Evolutionary conservation across 2,797 vertebrate species (phyloP).

Genomic region (Tympanoctomys barrerae): DNA sequence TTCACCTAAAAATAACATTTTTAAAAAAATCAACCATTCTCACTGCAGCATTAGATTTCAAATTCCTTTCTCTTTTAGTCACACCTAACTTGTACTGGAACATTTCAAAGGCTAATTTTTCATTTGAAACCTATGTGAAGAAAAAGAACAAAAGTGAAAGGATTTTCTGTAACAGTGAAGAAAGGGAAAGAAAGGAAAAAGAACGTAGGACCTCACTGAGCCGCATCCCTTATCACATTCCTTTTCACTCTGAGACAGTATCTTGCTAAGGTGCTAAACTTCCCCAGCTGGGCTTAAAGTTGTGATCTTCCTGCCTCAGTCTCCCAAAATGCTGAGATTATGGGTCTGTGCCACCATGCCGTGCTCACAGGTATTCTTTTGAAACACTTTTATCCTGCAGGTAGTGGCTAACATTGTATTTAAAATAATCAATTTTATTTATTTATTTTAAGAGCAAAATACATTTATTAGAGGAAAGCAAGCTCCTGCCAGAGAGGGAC

Average conservation of each 20-base stretch:
- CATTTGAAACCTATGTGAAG: background rate
- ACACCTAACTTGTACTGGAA: background rate
- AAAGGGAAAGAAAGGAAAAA: background rate
- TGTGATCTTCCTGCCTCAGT: background rate
- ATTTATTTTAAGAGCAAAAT: too few species aligned
- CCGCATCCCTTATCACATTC: too few species aligned
- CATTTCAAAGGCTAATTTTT: conserved; percentile 17
- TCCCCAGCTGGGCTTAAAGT: background rate
- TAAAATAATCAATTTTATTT: conserved; percentile 31
- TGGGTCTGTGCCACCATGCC: background rate
- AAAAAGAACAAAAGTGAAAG: conserved; percentile 21
- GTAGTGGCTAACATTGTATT: background rate
- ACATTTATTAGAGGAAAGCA: too few species aligned
- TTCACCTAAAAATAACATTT: conserved; percentile 20
- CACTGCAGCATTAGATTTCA: conserved; percentile 11
- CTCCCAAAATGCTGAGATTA: background rate
- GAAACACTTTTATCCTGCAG: conserved; percentile 44
- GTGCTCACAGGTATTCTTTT: background rate
- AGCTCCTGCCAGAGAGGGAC: too few species aligned
- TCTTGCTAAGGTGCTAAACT: background rate
- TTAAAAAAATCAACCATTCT: background rate
- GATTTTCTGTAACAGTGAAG: background rate
- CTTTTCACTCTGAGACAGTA: background rate
- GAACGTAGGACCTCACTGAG: background rate
- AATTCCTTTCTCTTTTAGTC: conserved; percentile 19